phyloP scores from a whole-genome alignment of 1,140 invertebrate genomes.

The Elysia chlorotica region DNA sequence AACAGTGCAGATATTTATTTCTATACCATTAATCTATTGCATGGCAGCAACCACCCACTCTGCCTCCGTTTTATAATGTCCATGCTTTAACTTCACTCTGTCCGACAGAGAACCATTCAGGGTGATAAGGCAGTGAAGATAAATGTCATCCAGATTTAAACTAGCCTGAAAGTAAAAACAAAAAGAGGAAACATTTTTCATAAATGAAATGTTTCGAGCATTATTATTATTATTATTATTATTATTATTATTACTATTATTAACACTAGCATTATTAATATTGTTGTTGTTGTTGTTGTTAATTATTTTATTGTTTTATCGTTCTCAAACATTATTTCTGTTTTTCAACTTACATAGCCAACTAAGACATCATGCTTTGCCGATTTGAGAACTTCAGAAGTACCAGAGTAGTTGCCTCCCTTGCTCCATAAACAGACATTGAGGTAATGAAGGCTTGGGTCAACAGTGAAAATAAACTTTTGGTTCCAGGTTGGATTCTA shows the following conservation, averaged over 20 bases:
- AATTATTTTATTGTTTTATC: no score
- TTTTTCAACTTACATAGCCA: constrained; percentile 20
- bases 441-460: background rate
- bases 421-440: constrained; percentile 18
- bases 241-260: no score
- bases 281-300: no score
- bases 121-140: constrained; percentile 13
- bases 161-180: constrained; percentile 6
- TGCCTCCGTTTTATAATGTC: constrained; percentile 21
- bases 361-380: constrained; percentile 14
- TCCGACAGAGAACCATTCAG: constrained; percentile 11
- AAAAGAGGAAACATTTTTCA: no score
- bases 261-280: no score
- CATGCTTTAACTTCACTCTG: constrained; percentile 14
- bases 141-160: constrained; percentile 17
- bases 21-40: background rate
- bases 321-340: no score
- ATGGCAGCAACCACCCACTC: constrained; percentile 18
- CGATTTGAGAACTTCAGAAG: background rate
- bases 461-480: constrained; percentile 20
- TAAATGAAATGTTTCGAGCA: no score
- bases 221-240: no score
- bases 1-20: background rate
- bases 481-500: constrained; percentile 17
- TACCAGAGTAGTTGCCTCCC: constrained; percentile 4